Evolutionary conservation across 2,797 vertebrate genomes (phyloP), one percentile per base, ranked within the genome.

Genomic region (Aldrovandia affinis): DNA sequence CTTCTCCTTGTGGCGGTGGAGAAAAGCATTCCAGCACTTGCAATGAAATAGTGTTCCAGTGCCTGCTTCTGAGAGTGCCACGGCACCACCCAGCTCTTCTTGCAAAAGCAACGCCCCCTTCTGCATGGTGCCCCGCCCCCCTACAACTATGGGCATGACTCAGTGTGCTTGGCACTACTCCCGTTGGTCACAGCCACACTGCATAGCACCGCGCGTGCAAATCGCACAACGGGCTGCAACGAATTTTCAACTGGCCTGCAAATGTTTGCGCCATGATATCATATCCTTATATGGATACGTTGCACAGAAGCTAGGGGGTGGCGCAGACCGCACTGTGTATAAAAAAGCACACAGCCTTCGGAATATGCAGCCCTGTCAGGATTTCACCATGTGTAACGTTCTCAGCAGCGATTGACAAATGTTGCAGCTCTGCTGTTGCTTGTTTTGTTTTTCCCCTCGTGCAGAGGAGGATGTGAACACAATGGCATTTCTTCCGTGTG

Each of bases 381-480:
- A 33, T 18, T n/a, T 20, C 15, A 0, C 65, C 12, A 30, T 22
- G 33, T 57, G 12, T 57, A 1, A 20, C 55, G 2, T 52, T 52
- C 50, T 4, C 50, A 52, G 50, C 12, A 52, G 50, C 50, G 4
- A 52, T 52, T 52, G 4, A 52, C 3, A 65, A 36, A 18, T 15
- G 70, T 6, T 44, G 36, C 70, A 22, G 39, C 70, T 8, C 20
- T 8, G 39, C 65, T 36, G 65, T 39, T 30, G n/a, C n/a, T n/a
- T n/a, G n/a, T n/a, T n/a, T n/a, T n/a, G n/a, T 39, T 6, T 10
- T 44, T 9, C 52, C 20, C n/a, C 2, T 39, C 52, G 25, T 68
- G 73, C 20, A 47, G 57, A 81, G 82, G 85, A 85, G 82, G 86
- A 86, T 84, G 86, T 85, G 82, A 77, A 88, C 50, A 87, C 73